A percentile compares a stretch with the other conserved stretches of the same genome.
phyloP scores from a whole-genome alignment of 2,888 invertebrate genomes.

The Leptopilina syphax region DNA sequence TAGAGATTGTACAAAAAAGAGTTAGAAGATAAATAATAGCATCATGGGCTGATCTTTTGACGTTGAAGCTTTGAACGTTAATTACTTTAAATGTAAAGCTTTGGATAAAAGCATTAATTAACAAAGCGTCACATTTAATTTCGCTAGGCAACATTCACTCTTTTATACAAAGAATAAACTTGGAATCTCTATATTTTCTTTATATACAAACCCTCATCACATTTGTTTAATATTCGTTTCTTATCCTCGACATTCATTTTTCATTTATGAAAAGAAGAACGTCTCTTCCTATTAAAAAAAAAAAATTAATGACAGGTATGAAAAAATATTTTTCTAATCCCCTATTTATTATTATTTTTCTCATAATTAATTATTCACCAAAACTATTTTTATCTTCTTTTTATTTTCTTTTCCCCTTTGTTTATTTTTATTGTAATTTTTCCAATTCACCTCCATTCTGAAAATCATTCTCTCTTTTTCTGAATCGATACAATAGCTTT shows the following conservation, averaged over 20 bases:
- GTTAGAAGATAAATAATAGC: conserved; percentile 1
- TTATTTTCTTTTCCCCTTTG: too few species aligned
- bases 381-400: too few species aligned
- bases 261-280: not conserved
- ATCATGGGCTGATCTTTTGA: not conserved
- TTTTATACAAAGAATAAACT: not conserved
- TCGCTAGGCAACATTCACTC: not conserved
- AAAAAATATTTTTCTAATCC: not conserved
- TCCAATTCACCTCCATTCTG: too few species aligned
- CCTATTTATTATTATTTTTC: too few species aligned
- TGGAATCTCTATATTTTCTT: not conserved
- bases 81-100: conserved; percentile 17
- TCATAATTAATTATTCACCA: too few species aligned
- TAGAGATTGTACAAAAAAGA: conserved; percentile 9
- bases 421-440: too few species aligned
- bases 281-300: not conserved
- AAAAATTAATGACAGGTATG: not conserved
- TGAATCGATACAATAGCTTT: too few species aligned
- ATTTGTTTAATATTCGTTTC: not conserved
- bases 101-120: conserved; percentile 28
- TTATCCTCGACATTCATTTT: not conserved
- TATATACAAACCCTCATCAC: not conserved
- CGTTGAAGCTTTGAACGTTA: conserved; percentile 14
- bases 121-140: conserved; percentile 24
- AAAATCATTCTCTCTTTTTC: too few species aligned